Percentiles rank a stretch among this genome's conserved stretches.
phyloP scores from a whole-genome alignment of 2,113 vertebrate species.

The Vulpes ferrilata region DNA sequence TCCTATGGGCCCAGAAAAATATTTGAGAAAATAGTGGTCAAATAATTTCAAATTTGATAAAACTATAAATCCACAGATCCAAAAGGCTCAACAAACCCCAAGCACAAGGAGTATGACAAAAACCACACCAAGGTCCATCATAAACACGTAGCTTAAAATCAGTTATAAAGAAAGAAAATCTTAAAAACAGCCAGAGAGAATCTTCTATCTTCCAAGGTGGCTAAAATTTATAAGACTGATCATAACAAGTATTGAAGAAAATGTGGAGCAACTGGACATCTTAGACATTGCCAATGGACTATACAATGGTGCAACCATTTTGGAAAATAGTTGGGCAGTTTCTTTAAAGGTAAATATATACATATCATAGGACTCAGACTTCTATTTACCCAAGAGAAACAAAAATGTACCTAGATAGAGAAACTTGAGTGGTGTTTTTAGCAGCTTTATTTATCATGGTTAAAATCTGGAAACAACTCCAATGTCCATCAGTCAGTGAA shows the following conservation, averaged over 20 bases:
- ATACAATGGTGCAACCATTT: neutral
- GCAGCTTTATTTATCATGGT: neutral
- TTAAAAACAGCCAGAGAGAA: neutral
- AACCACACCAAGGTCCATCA: neutral
- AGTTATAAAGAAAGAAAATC: neutral
- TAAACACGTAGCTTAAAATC: neutral
- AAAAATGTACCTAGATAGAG: neutral
- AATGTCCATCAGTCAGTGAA: neutral
- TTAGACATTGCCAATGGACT: accelerated
- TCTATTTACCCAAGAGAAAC: neutral
- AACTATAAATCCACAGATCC: neutral
- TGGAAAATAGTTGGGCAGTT: neutral
- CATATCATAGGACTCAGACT: neutral
- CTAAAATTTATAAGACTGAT: neutral
- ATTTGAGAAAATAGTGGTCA: neutral
- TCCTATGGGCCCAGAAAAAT: neutral
- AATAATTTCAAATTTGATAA: neutral
- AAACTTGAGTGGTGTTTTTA: no score
- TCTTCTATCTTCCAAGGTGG: neutral
- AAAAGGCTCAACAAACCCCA: neutral
- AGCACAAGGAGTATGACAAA: neutral
- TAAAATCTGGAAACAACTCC: neutral
- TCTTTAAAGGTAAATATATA: neutral
- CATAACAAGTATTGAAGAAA: neutral
- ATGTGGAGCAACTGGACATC: neutral